Evolutionary conservation across 2,113 vertebrate species (phyloP).

Genomic region (Ahaetulla prasina): DNA sequence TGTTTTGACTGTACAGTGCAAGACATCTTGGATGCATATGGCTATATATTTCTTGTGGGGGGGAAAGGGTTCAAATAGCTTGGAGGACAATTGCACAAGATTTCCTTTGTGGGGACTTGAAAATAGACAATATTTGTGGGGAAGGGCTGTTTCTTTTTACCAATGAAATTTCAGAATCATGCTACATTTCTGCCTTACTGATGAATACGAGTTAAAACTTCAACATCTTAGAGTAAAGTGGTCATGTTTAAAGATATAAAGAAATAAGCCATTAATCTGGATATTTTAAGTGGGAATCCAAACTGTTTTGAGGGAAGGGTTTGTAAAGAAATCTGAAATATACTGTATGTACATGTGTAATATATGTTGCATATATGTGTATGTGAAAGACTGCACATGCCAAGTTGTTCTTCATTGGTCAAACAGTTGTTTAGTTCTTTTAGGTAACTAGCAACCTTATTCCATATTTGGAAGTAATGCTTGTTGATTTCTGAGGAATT

Average conservation of each 20-base stretch:
- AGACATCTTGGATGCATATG: background rate
- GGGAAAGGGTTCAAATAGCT: background rate
- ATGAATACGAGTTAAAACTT: background rate
- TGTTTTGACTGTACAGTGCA: background rate
- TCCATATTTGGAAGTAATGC: background rate
- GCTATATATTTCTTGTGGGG: background rate
- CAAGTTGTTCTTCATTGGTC: background rate
- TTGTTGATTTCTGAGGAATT: background rate
- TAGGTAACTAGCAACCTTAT: background rate
- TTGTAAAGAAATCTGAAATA: background rate
- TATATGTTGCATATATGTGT: background rate
- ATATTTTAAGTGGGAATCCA: background rate
- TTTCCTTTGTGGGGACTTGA: background rate
- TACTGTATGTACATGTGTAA: background rate
- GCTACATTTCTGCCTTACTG: background rate
- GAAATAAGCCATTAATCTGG: background rate
- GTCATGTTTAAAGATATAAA: background rate
- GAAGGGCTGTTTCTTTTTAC: background rate
- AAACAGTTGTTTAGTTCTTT: background rate
- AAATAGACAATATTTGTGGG: slow-evolving; percentile 1
- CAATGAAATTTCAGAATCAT: background rate
- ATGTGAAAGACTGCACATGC: background rate
- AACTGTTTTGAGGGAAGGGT: background rate
- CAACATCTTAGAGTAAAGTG: background rate
- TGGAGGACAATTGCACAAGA: background rate